Base-by-base conservation (phyloP, 2,797 vertebrate genomes). In the Ficedula albicollis region DNA sequence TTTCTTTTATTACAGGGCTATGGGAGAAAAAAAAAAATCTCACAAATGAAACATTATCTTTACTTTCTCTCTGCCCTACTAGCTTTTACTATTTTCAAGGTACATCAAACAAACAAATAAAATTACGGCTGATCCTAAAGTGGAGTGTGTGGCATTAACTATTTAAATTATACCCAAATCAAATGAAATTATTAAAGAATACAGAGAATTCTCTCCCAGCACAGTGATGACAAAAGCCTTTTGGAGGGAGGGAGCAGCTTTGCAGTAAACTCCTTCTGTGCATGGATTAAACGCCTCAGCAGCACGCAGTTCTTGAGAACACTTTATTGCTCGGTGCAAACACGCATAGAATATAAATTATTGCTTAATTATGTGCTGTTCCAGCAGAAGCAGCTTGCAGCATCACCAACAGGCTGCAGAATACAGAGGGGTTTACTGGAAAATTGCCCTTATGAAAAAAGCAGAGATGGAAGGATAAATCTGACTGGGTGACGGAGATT, bases 261-360 rank as follows among this genome's bases (percentile, higher is more conserved):
- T 94, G 84, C 88, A 93, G 93, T 81, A 96, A 96, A 93, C 86
- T 95, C 89, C 96, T 96, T 95, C 95, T 95, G 91, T 90, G 93
- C 95, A 87, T 1, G 90, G 96, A 98, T 97, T 96, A 97, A 97
- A 97, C 5, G 94, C 96, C 95, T 97, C 86, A 88, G 96, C 93
- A 96, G 97, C 96, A 90, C 16, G 11, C 84, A 91, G 96, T 97
- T 98, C 98, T 97, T 26, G 38, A 97, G 97, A 97, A 95, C 84
- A 78, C 83, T 97, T 97, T 93, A 97, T 95, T 96, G 97, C 97
- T 96, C 56, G 87, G 85, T 87, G 92, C 93, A 95, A 95, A 96
- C 95, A 95, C 0, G 77, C 91, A 49, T 1, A 80, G 98, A 97
- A 98, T 98, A 98, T 96, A 97, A 98, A 98, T 97, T 91, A 96